Base-by-base conservation (phyloP, 2,888 invertebrate genomes). In the Ceriagrion tenellum region DNA sequence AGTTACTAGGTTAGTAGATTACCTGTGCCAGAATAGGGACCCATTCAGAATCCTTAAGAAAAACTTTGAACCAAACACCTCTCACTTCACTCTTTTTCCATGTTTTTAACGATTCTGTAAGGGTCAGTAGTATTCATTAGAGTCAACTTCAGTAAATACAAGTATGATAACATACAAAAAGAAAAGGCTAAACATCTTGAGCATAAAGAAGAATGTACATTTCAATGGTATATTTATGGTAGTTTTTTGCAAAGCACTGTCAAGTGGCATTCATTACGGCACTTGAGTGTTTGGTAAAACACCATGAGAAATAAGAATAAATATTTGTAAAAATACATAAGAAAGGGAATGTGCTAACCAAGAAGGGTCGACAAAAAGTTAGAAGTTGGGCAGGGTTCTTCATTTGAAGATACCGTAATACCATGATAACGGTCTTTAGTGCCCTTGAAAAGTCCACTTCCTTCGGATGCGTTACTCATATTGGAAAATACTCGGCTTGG, bases 21-120 rank as follows among this genome's bases (percentile, higher is more conserved):
- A 98, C 98, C 97, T 98, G 97, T 13, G 98, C 98, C 96, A 99
- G 97, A 96, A 98, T 96, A 30, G 99, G 99, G 74, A 99, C 98
- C 98, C 98, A 98, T 30, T 97, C 97, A 8, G 98, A 97, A 96
- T 98, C 98, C 95, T 97, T 97, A 88, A 98, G 97, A 96, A 98
- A 97, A 0, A 99, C 98, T 96, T 98, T 98, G 96, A 99, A 99
- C 99, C 99, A 99, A 96, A 99, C 98, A 55, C 98, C 98, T 95
- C 98, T 97, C 96, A 97, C 98, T 23, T 97, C 97, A 95, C 97
- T 97, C 88, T 97, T 97, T 89, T 96, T 97, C 99, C 99, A 99
- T 96, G 97, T 97, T 81, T 97, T 97, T 63, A 99, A 96, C 0
- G 99, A 98, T 96, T 97, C 99, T 99, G 95, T 16, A 95, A 97